phyloP scores from a whole-genome alignment of 1,140 invertebrate genomes.

The Fragariocoptes setiger region DNA sequence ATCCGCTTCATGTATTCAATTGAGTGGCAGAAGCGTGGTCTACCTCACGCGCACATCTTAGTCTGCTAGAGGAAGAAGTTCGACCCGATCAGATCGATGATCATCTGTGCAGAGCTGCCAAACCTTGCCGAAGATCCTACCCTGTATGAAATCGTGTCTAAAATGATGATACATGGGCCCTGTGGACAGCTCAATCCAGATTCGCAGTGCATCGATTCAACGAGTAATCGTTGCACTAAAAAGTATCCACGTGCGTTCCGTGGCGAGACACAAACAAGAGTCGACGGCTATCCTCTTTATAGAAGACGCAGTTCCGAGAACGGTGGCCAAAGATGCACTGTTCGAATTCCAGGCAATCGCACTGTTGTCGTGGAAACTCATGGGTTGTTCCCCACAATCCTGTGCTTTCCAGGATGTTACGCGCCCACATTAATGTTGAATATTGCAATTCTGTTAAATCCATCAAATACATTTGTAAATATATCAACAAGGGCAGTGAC shows the following conservation, averaged over 20 bases:
- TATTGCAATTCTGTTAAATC: conserved; percentile 12
- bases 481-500: conserved; percentile 15
- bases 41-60: conserved; percentile 18
- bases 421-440: conserved; percentile 15
- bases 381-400: conserved; percentile 15
- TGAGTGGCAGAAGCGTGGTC: conserved; percentile 19
- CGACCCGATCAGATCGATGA: conserved; percentile 1
- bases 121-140: not conserved
- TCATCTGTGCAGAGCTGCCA: conserved; percentile 9
- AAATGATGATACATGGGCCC: conserved; percentile 17
- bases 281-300: conserved; percentile 18
- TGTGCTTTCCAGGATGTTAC: conserved; percentile 12
- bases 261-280: conserved; percentile 3
- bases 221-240: not conserved
- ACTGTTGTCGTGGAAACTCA: conserved; percentile 10
- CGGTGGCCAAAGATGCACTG: conserved; percentile 12
- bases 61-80: conserved; percentile 8
- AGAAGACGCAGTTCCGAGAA: conserved; percentile 11
- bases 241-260: conserved; percentile 2
- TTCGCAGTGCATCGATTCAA: not conserved
- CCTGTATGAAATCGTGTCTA: conserved; percentile 12
- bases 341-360: conserved; percentile 1
- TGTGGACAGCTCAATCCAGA: conserved; percentile 11
- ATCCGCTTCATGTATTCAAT: conserved; percentile 12
- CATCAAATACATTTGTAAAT: conserved; percentile 15